Evolutionary conservation across 2,797 vertebrate genomes (phyloP), one percentile per base, ranked within the genome.

Genomic region (Gymnocypris eckloni): DNA sequence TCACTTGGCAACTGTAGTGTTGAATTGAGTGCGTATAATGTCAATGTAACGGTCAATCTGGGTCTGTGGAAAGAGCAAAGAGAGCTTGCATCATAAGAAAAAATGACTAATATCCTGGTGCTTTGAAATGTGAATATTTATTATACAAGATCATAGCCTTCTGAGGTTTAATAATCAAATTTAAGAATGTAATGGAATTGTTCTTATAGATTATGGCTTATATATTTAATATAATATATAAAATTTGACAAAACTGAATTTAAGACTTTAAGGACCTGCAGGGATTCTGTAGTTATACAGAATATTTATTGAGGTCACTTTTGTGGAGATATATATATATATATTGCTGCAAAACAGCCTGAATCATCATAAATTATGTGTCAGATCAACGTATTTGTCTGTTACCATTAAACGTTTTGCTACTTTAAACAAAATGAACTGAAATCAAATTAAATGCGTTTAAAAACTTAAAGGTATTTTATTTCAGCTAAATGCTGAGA

Each of bases 11-110:
- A 97, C 90, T 33, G 95, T 93, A 25, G 93, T 92, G 93, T 97
- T 97, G 91, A 96, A 87, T 67, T 97, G 97, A 79, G 94, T 96
- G 3, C 95, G 96, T 56, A 81, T 95, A 10, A 98, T 81, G 78
- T 95, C 95, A n/a, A 98, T 94, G 83, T 97, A 98, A 82, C 95
- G 96, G 89, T 98, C 97, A 64, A 98, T 97, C 94, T 97, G 97
- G 45, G 96, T 96, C 97, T 98, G 90, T 41, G 76, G 90, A 61
- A 22, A 81, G 9, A 39, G 4, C 6, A 52, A 52, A 43, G 6
- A 20, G 18, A 45, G 41, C 6, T 10, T 66, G 20, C 6, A 16
- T 78, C 37, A 43, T 56, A 56, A 77, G 10, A 75, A 48, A 67
- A 45, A 20, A 71, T 54, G 81, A 72, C 9, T 43, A 50, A 48